These are phyloP conservation scores for Camarhynchus parvulus DNA, from an alignment of 2,113 vertebrate genomes.

Conservation along the genomic window DNA sequence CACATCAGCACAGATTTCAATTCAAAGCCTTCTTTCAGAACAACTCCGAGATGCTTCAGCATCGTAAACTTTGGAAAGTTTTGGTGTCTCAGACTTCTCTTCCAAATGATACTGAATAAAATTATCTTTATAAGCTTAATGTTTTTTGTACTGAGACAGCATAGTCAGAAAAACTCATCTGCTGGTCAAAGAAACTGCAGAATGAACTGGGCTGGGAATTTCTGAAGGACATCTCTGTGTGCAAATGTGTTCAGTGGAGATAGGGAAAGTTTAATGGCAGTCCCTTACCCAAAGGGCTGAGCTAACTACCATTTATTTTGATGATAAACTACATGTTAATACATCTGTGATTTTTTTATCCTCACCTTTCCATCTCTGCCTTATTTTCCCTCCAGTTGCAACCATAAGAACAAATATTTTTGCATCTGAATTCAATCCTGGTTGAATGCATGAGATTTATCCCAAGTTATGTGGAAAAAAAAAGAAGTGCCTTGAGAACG, in stretches of 20 bases:
- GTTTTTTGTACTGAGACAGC: background rate
- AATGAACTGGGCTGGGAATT: background rate
- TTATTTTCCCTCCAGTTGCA: background rate
- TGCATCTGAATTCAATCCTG: background rate
- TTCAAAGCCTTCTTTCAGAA: slow-evolving; percentile 29
- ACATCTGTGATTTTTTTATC: background rate
- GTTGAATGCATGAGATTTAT: background rate
- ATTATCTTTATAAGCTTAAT: background rate
- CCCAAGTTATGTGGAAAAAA: background rate
- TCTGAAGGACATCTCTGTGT: background rate
- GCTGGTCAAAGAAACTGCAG: background rate
- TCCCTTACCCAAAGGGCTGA: background rate
- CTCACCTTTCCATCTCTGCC: background rate
- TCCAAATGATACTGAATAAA: background rate
- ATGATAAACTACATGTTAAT: background rate
- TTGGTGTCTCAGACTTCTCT: background rate
- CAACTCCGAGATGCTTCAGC: background rate
- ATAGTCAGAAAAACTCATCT: background rate
- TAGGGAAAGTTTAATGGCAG: background rate
- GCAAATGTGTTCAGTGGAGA: background rate
- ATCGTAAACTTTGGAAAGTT: background rate
- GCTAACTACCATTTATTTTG: background rate
- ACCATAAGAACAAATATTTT: background rate
- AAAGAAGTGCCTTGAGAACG: background rate
- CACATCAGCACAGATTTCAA: background rate